Conservation (phyloP, 2,113 vertebrate genomes). For the Misgurnus mizolepis region DNA sequence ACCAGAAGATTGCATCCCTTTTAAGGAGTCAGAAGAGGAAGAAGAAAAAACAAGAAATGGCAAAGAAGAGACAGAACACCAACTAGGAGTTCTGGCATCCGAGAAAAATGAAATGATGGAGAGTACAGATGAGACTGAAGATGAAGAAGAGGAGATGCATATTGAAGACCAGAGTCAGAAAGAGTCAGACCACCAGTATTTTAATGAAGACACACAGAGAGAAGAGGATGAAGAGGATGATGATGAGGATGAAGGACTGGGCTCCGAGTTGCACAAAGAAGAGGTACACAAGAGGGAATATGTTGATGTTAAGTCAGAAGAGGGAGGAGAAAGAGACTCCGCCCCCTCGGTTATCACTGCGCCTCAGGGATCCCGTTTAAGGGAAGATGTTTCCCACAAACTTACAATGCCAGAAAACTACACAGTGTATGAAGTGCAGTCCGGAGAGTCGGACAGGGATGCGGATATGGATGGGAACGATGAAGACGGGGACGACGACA, state of each 20-base stretch:
- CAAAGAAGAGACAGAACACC: slow-evolving; percentile 17
- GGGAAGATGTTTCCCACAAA: slow-evolving; percentile 59
- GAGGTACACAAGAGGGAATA: slow-evolving; percentile 68
- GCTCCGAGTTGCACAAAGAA: slow-evolving; percentile 56
- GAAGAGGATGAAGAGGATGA: slow-evolving; percentile 51
- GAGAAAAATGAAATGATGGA: slow-evolving; percentile 64
- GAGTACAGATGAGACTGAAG: slow-evolving; percentile 61
- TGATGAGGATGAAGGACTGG: slow-evolving; percentile 47
- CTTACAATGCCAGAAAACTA: slow-evolving; percentile 55
- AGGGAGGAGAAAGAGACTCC: slow-evolving; percentile 57
- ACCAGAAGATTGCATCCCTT: slow-evolving; percentile 51
- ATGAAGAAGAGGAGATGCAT: slow-evolving; percentile 66
- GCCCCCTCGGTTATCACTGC: slow-evolving; percentile 59
- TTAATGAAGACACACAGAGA: slow-evolving; percentile 50
- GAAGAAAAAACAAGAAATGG: slow-evolving; percentile 64
- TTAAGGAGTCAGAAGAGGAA: slow-evolving; percentile 46
- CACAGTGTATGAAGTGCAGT: slow-evolving; percentile 84
- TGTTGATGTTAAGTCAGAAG: slow-evolving; percentile 71
- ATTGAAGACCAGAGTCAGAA: slow-evolving; percentile 42
- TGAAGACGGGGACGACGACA: slow-evolving; percentile 82
- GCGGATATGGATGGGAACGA: slow-evolving; percentile 78
- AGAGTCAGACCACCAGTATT: slow-evolving; percentile 55
- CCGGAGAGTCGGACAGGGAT: slow-evolving; percentile 82
- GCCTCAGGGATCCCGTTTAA: slow-evolving; percentile 70
- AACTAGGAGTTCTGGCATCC: slow-evolving; percentile 29